A percentile compares a stretch with the other conserved stretches of the same genome.
These are phyloP conservation scores for Ganaspis brasiliensis DNA, from an alignment of 2,888 invertebrate species.

Conservation along the genomic window DNA sequence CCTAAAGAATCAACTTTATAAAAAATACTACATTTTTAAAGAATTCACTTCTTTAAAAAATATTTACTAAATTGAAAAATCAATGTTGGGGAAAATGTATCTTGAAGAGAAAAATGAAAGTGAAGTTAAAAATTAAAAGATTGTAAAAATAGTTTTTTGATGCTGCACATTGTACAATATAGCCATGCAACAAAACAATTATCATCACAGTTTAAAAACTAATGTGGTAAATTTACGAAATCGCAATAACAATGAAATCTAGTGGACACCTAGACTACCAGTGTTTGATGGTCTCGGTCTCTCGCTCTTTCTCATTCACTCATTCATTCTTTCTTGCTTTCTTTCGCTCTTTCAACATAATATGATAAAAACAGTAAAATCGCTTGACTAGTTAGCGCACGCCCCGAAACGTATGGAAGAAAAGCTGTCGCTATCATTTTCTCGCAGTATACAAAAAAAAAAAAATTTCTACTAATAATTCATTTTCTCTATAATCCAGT, in stretches of 20 bases:
- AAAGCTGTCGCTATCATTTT: constrained; percentile 59
- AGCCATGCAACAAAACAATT: constrained; percentile 47
- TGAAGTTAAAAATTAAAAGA: neutral
- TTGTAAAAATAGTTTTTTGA: constrained; percentile 8
- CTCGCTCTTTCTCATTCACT: constrained; percentile 54
- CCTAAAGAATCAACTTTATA: too few relatives aligned
- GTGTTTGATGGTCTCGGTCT: constrained; percentile 59
- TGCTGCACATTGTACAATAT: constrained; percentile 40
- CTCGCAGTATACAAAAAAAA: constrained; percentile 52
- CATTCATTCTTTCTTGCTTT: constrained; percentile 58
- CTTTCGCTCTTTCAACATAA: constrained; percentile 61
- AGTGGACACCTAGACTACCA: constrained; percentile 64
- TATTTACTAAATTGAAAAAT: neutral
- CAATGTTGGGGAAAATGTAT: neutral
- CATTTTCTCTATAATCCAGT: constrained; percentile 61
- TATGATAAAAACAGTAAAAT: constrained; percentile 75
- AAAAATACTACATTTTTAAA: neutral
- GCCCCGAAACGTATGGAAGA: constrained; percentile 71
- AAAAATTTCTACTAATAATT: constrained; percentile 61
- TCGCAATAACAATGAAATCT: constrained; percentile 65
- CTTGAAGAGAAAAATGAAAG: neutral
- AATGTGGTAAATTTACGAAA: constrained; percentile 63
- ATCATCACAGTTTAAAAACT: constrained; percentile 73
- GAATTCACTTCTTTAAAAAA: neutral
- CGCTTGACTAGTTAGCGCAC: constrained; percentile 80